These are phyloP conservation scores for Escarpia spicata DNA, from an alignment of 2,888 invertebrate genomes.

Conservation along the genomic window DNA sequence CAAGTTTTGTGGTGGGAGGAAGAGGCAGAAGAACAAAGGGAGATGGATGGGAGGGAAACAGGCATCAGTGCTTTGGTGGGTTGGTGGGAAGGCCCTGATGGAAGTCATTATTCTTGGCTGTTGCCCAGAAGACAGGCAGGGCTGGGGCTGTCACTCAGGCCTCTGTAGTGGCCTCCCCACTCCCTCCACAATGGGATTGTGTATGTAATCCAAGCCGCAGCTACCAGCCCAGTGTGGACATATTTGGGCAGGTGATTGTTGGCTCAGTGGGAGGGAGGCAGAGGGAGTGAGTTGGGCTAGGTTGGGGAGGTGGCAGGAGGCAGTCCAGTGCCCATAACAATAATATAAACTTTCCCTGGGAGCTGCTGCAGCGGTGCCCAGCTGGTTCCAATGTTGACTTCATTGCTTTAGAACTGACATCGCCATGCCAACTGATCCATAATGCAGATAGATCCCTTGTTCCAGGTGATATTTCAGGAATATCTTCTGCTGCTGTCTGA, in stretches of 20 bases:
- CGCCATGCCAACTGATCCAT: background rate
- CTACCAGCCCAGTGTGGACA: background rate
- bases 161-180: background rate
- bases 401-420: slow-evolving; percentile 3
- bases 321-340: background rate
- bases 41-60: slow-evolving; percentile 1
- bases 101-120: slow-evolving; percentile 14
- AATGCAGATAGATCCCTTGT: slow-evolving; percentile 13
- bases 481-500: background rate
- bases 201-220: background rate
- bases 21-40: background rate
- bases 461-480: slow-evolving; percentile 13
- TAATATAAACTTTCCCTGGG: slow-evolving; percentile 12
- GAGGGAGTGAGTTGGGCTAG: background rate
- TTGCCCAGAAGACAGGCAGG: background rate
- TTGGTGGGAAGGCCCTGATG: background rate
- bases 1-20: no score
- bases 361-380: background rate
- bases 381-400: background rate
- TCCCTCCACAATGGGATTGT: slow-evolving; percentile 16
- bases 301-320: background rate
- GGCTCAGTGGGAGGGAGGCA: background rate
- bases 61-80: background rate
- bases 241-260: slow-evolving; percentile 16
- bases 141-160: background rate